A percentile compares a stretch with the other conserved stretches of the same genome.
phyloP scores from a whole-genome alignment of 2,797 vertebrate genomes.

The Trematomus bernacchii region DNA sequence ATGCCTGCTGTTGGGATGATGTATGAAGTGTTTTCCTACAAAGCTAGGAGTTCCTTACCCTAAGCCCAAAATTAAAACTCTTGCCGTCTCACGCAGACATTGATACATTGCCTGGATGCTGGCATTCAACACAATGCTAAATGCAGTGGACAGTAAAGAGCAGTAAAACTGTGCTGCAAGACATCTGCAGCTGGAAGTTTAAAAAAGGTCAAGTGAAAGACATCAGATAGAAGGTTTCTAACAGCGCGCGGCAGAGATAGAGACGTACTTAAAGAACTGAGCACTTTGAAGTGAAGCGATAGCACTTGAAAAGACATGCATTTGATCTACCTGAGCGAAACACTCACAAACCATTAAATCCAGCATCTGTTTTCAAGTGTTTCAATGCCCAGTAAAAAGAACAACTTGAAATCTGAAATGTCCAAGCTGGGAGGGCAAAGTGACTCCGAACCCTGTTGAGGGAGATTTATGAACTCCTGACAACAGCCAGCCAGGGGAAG shows the following conservation, averaged over 20 bases:
- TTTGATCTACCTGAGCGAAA: slow-evolving; percentile 52
- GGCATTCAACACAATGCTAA: neutral
- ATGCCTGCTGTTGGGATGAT: slow-evolving; percentile 21
- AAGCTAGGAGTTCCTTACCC: slow-evolving; percentile 32
- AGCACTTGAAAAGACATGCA: slow-evolving; percentile 43
- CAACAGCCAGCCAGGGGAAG: slow-evolving; percentile 6
- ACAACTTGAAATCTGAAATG: slow-evolving; percentile 31
- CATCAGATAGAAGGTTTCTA: slow-evolving; percentile 24
- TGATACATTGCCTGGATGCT: slow-evolving; percentile 17
- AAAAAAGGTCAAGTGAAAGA: slow-evolving; percentile 14
- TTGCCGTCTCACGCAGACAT: slow-evolving; percentile 21
- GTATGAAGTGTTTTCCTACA: slow-evolving; percentile 18
- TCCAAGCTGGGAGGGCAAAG: slow-evolving; percentile 11
- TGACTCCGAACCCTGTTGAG: slow-evolving; percentile 32
- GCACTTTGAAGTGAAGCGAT: slow-evolving; percentile 53
- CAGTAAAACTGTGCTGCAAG: slow-evolving; percentile 6
- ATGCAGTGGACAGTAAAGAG: slow-evolving; percentile 17
- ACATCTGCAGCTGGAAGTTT: slow-evolving; percentile 21
- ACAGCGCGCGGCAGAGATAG: slow-evolving; percentile 21
- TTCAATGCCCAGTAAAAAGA: slow-evolving; percentile 18
- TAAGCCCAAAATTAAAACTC: slow-evolving; percentile 46
- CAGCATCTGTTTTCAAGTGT: neutral
- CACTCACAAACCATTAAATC: slow-evolving; percentile 23
- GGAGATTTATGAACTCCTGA: slow-evolving; percentile 40
- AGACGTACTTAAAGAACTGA: slow-evolving; percentile 23